Evolutionary conservation across 2,888 invertebrate species (phyloP), one percentile per base, ranked within the genome.

Genomic region (Erebia epiphron): DNA sequence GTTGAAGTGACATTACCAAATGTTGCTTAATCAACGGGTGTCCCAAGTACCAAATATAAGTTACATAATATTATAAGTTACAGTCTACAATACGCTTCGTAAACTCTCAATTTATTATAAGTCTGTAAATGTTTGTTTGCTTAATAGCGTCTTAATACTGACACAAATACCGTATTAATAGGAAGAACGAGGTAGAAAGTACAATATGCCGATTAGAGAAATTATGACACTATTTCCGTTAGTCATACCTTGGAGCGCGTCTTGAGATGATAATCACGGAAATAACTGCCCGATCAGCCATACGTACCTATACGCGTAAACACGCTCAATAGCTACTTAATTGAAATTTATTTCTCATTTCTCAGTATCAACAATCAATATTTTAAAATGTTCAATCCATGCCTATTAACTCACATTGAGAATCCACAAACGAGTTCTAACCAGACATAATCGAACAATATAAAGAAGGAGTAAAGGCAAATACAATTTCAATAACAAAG

Each of bases 401-500:
- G 83, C 86, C 91, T 87, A 89, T 91, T 90, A n/a, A n/a, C 89
- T 86, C 86, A 86, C 87, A 86, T 89, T 85, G 87, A 87, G 80
- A 83, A 80, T 86, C 86, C 85, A 91, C 89, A 91, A 92, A 92
- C 93, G 86, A 87, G 92, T 92, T 92, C 85, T 84, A 85, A 83
- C 82, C 79, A 82, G 86, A 89, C 87, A 92, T 91, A 92, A 91
- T 90, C 92, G 90, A 90, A 93, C 91, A 93, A 92, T 92, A 91
- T 92, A 91, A 91, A 91, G 91, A 90, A 92, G 91, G 92, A 91
- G 92, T 91, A 86, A 92, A 92, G 91, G 91, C 91, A 93, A 93
- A 93, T 91, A 92, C 86, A 87, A 93, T 93, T 93, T 92, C 89
- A 92, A 93, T 93, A 92, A 93, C 93, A 93, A 92, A 92, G 86